Percentiles rank a stretch among this genome's conserved stretches.
phyloP scores from a whole-genome alignment of 1,140 invertebrate genomes.

The Nebria ingens region DNA sequence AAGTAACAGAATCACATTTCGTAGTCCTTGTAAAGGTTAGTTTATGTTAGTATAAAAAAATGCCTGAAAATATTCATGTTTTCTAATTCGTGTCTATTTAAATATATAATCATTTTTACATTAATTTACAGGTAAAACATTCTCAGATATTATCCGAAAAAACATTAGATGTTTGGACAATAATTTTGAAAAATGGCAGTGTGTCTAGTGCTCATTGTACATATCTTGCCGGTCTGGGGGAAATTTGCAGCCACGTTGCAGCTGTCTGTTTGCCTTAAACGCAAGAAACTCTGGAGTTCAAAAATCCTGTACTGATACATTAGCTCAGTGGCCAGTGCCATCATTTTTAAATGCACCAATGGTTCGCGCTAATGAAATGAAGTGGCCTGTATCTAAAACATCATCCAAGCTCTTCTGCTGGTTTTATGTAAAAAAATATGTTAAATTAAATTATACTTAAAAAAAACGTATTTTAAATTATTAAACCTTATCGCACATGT shows the following conservation, averaged over 20 bases:
- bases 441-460: too few species aligned
- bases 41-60: neutral
- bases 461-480: too few species aligned
- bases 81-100: too few species aligned
- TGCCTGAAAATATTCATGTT: neutral
- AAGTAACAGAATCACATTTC: neutral
- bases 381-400: too few species aligned
- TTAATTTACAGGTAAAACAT: neutral
- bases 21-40: neutral
- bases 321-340: neutral
- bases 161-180: neutral
- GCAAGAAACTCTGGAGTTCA: neutral
- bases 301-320: neutral
- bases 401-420: too few species aligned
- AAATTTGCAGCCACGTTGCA: neutral
- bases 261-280: neutral
- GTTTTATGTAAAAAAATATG: too few species aligned
- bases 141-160: neutral
- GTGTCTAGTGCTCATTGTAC: neutral
- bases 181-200: neutral
- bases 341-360: neutral
- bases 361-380: too few species aligned
- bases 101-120: too few species aligned
- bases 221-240: neutral
- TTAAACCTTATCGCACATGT: too few species aligned